Evolutionary conservation across 2,888 invertebrate genomes (phyloP), one percentile per base, ranked within the genome.

Genomic region (Drosophila sordidula): DNA sequence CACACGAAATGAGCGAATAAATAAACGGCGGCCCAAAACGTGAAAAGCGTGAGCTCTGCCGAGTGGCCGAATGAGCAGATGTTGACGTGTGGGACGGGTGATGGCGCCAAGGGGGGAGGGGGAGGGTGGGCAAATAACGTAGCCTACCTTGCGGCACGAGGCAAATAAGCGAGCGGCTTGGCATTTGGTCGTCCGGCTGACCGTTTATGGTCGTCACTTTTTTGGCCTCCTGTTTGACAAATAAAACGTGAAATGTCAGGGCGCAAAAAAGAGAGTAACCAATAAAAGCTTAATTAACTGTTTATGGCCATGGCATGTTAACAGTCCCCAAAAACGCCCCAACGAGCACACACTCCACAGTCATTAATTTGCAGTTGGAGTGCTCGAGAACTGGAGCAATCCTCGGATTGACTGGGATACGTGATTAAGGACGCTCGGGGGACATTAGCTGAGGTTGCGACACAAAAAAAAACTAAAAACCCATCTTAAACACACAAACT

Each of bases 241-340:
- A 85, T 88, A 88, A 84, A 87, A 85, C 86, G 80, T 82, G 80
- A 87, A 84, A 85, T 77, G 83, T 70, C 85, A 74, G 78, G 55
- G 42, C 71, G 67, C 83, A 79, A 70, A 69, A 77, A 80, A 80
- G 80, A 73, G 80, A 86, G 78, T 86, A 75, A 79, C 88, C 85
- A 85, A 85, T 85, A 85, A 85, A 83, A 88, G 83, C 83, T 86
- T 88, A 85, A 85, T 85, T 88, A 85, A 88, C 85, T 88, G 85
- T 85, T 85, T 85, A 85, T 83, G 75, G 79, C 83, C 80, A 87
- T 84, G 74, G 79, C 87, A 84, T 84, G 85, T 80, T 87, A 78
- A 70, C 73, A 66, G 70, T 56, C n/a, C 58, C 67, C 45, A 45
- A 70, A 73, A 66, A 51, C 51, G 12, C 45, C 16, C 34, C 18